These are phyloP conservation scores for Trididemnum miniatum DNA, from an alignment of 23 tunicate genomes.

Conservation along the genomic window DNA sequence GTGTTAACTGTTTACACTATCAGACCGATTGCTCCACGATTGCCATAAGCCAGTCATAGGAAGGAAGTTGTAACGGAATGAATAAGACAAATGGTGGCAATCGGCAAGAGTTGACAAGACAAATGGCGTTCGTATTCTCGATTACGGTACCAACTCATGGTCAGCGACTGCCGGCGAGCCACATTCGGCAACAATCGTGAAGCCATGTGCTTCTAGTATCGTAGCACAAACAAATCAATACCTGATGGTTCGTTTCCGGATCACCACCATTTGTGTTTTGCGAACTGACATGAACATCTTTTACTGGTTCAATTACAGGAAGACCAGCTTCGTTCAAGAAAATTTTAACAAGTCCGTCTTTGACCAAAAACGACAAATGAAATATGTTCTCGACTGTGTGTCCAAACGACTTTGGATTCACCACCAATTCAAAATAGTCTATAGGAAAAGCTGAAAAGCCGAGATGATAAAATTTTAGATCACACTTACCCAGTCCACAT, in stretches of 20 bases:
- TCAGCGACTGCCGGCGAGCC: too few relatives aligned
- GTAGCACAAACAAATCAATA: not conserved
- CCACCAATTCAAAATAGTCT: slow-evolving; percentile 85
- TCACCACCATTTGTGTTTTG: not conserved
- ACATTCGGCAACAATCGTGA: too few relatives aligned
- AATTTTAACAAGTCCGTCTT: slow-evolving; percentile 78
- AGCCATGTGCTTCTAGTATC: not conserved
- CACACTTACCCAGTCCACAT: too few relatives aligned
- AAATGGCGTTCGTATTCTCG: too few relatives aligned
- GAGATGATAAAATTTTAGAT: not conserved
- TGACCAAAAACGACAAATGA: slow-evolving; percentile 80
- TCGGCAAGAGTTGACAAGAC: too few relatives aligned
- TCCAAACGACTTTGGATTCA: slow-evolving; percentile 72
- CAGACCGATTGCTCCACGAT: too few relatives aligned
- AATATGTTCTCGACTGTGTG: slow-evolving; percentile 88
- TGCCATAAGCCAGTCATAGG: too few relatives aligned
- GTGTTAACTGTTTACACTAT: too few relatives aligned
- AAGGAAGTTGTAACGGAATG: too few relatives aligned
- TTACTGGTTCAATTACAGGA: slow-evolving; percentile 79
- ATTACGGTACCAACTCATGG: too few relatives aligned
- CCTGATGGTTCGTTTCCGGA: not conserved
- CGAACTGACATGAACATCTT: not conserved
- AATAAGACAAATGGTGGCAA: too few relatives aligned
- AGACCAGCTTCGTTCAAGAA: slow-evolving; percentile 57
- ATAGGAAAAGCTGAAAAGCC: slow-evolving; percentile 55